phyloP scores from a whole-genome alignment of 2,888 invertebrate genomes.

The Eupelmus urozonus region DNA sequence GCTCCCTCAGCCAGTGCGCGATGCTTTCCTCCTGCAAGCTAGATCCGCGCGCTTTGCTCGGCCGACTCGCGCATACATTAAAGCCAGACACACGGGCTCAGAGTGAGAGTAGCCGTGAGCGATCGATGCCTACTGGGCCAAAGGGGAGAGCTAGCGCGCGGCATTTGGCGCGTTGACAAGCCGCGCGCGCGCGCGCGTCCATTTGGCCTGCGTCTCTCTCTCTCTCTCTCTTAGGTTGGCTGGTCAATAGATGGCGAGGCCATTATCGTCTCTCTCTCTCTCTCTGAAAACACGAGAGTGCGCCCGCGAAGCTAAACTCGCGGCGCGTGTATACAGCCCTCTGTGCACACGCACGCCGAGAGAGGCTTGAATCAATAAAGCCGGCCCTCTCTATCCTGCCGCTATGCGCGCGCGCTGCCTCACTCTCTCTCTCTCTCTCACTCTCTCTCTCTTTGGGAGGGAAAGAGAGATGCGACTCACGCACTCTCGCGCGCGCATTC shows the following conservation, averaged over 20 bases:
- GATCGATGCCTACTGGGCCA: constrained; percentile 28
- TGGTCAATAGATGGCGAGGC: constrained; percentile 65
- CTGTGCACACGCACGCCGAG: constrained; percentile 5
- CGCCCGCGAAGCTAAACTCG: background rate
- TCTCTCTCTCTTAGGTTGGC: too few species aligned
- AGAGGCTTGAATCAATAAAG: constrained; percentile 45
- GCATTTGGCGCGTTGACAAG: constrained; percentile 59
- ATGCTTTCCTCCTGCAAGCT: background rate
- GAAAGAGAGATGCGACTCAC: background rate
- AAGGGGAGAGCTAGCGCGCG: constrained; percentile 29
- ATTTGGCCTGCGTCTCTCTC: constrained; percentile 21
- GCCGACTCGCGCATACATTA: too few species aligned
- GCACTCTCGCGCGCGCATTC: constrained; percentile 17
- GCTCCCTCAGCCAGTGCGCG: background rate
- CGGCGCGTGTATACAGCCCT: background rate
- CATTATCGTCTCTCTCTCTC: constrained; percentile 65
- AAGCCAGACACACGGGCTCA: too few species aligned
- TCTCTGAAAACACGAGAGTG: constrained; percentile 60
- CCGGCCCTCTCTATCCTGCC: constrained; percentile 36
- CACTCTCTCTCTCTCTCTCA: too few species aligned
- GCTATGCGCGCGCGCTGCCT: too few species aligned
- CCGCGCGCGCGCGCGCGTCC: constrained; percentile 31
- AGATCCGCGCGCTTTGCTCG: too few species aligned
- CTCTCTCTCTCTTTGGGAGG: too few species aligned
- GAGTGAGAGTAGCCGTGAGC: too few species aligned